Conservation (phyloP, 2,888 invertebrate species). For the Diplazon laetatorius region DNA sequence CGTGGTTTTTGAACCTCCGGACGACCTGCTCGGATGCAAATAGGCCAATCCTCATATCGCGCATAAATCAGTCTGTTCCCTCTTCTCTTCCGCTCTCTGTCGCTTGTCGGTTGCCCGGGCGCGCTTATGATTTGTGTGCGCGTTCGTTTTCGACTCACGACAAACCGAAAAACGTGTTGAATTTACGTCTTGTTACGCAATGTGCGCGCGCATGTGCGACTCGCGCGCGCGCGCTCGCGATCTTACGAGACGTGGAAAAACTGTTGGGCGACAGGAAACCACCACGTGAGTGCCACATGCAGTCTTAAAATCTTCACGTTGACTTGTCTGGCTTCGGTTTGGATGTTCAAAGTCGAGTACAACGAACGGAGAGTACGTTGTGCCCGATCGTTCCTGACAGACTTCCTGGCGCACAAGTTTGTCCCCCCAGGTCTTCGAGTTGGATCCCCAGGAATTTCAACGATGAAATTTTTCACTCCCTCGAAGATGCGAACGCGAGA, state of each 20-base stretch:
- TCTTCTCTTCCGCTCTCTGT: slow-evolving; percentile 64
- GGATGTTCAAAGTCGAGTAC: slow-evolving; percentile 38
- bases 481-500: slow-evolving; percentile 15
- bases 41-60: slow-evolving; percentile 73
- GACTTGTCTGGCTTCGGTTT: slow-evolving; percentile 22
- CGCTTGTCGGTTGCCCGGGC: slow-evolving; percentile 73
- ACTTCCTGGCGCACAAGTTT: slow-evolving; percentile 62
- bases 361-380: slow-evolving; percentile 45
- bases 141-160: slow-evolving; percentile 30
- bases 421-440: not conserved
- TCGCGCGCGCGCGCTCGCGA: no score
- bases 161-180: slow-evolving; percentile 45
- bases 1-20: slow-evolving; percentile 3
- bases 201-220: slow-evolving; percentile 78
- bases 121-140: slow-evolving; percentile 77
- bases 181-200: slow-evolving; percentile 76
- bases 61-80: slow-evolving; percentile 79
- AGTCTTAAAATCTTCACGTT: slow-evolving; percentile 53
- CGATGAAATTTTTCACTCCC: slow-evolving; percentile 58
- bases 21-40: slow-evolving; percentile 64
- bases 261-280: slow-evolving; percentile 75
- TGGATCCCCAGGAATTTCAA: slow-evolving; percentile 57
- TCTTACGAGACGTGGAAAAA: slow-evolving; percentile 80
- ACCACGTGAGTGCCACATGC: slow-evolving; percentile 79
- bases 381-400: slow-evolving; percentile 61